Conservation (phyloP, 37 sponge, comb jelly and placozoan species). For the Eunapius fragilis region DNA sequence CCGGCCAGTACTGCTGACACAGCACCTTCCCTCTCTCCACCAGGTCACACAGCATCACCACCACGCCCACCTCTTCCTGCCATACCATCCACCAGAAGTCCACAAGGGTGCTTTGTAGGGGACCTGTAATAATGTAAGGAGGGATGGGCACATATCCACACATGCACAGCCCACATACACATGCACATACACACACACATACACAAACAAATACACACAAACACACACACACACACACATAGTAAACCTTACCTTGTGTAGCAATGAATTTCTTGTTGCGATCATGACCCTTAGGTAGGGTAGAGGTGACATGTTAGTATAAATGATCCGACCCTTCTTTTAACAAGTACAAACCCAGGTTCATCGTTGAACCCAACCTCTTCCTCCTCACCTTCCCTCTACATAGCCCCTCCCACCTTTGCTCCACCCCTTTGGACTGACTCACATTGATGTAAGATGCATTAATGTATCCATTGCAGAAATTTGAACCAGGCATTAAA, state of each 20-base stretch:
- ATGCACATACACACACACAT: too few species aligned
- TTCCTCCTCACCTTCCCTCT: not conserved
- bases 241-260: conserved; percentile 47
- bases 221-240: not conserved
- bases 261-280: conserved; percentile 52
- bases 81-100: conserved; percentile 65
- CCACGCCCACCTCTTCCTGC: conserved; percentile 21
- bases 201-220: not conserved
- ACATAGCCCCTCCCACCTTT: not conserved
- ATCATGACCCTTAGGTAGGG: conserved; percentile 24
- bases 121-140: conserved; percentile 11
- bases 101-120: conserved; percentile 38
- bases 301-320: not conserved
- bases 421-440: not conserved
- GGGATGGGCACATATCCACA: not conserved
- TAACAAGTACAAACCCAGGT: too few species aligned
- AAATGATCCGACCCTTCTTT: too few species aligned
- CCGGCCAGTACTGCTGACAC: conserved; percentile 72
- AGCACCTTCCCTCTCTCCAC: conserved; percentile 23
- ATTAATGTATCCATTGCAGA: conserved; percentile 50
- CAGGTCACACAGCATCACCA: conserved; percentile 36
- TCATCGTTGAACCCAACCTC: not conserved
- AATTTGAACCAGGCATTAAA: conserved; percentile 3
- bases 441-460: conserved; percentile 70
- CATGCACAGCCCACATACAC: not conserved